Percentiles rank a stretch among this genome's conserved stretches.
These are phyloP conservation scores for Limnodromus scolopaceus DNA, from an alignment of 2,797 vertebrate species.

Conservation along the genomic window DNA sequence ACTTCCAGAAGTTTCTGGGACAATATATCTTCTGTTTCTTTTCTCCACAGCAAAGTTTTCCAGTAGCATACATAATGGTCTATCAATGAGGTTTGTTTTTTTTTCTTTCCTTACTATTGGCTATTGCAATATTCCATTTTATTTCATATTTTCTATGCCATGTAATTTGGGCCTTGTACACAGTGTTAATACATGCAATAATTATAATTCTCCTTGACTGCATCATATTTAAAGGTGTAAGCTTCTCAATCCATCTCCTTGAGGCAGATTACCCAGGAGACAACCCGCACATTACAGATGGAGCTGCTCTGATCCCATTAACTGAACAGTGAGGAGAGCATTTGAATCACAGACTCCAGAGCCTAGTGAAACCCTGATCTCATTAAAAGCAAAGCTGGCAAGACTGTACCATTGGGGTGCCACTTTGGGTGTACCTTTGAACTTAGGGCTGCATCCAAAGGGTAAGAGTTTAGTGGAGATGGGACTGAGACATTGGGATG, in stretches of 20 bases:
- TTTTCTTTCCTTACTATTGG: neutral
- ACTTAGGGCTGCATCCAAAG: conserved; percentile 12
- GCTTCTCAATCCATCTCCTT: conserved; percentile 71
- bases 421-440: conserved; percentile 56
- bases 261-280: conserved; percentile 74
- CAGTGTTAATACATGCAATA: conserved; percentile 72
- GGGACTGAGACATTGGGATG: neutral
- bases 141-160: conserved; percentile 44
- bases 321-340: conserved; percentile 65
- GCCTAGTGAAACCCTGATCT: conserved; percentile 68
- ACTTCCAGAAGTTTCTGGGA: conserved; percentile 22
- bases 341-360: conserved; percentile 69
- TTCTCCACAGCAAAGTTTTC: conserved; percentile 32
- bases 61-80: neutral
- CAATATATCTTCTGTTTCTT: neutral
- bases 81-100: neutral
- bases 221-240: conserved; percentile 76
- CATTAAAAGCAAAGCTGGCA: conserved; percentile 67
- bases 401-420: conserved; percentile 31
- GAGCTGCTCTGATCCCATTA: conserved; percentile 72
- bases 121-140: conserved; percentile 9
- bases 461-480: neutral
- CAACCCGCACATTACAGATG: conserved; percentile 61
- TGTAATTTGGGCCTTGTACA: conserved; percentile 61
- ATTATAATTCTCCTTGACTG: conserved; percentile 76